Evolutionary conservation across 2,888 invertebrate genomes (phyloP).

Genomic region (Himalopsyche japonica): DNA sequence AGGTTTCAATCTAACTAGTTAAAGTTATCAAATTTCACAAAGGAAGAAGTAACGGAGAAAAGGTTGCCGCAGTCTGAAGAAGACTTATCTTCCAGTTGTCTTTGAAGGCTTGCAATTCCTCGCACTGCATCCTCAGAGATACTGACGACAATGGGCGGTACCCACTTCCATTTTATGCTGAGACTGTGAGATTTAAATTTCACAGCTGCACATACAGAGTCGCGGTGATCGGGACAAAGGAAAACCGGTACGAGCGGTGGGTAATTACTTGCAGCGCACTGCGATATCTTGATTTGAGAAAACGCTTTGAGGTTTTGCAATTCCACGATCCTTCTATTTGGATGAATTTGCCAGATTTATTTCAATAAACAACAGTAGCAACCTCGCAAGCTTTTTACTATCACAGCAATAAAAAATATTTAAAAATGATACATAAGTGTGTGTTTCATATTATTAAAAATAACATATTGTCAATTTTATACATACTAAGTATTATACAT

Average conservation of each 20-base stretch:
- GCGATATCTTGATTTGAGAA: not conserved
- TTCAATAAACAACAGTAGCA: not conserved
- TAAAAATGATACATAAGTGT: no score
- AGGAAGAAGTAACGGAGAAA: not conserved
- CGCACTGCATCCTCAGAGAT: not conserved
- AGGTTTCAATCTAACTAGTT: not conserved
- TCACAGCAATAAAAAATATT: not conserved
- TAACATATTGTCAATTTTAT: no score
- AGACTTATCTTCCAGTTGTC: not conserved
- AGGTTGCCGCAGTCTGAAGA: not conserved
- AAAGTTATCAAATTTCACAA: not conserved
- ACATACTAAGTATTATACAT: no score
- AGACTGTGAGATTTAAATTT: not conserved
- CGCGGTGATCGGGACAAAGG: not conserved
- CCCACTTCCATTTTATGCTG: not conserved
- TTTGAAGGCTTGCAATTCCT: not conserved
- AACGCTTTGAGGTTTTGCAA: not conserved
- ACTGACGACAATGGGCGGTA: not conserved
- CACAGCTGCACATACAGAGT: not conserved
- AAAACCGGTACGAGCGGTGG: not conserved
- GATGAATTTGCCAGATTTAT: not conserved
- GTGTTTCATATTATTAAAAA: no score
- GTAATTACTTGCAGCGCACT: not conserved
- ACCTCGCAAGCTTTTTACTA: not conserved
- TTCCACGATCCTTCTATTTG: not conserved